Percentiles rank a stretch among this genome's conserved stretches.
These are phyloP conservation scores for Gadopsis bispinosus DNA, from an alignment of 2,797 vertebrate species.

Conservation along the genomic window DNA sequence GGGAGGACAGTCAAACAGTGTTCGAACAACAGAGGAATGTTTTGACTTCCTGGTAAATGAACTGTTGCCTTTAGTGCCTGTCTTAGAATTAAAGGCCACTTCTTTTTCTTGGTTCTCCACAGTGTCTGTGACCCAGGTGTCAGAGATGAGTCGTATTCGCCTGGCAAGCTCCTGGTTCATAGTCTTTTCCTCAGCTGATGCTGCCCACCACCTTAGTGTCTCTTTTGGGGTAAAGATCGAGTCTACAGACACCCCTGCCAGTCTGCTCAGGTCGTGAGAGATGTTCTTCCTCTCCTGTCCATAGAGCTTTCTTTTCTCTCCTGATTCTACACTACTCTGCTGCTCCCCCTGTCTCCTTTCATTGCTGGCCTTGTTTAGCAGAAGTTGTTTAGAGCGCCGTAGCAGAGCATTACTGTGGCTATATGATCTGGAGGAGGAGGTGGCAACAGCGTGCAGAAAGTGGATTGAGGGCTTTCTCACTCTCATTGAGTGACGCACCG, in stretches of 20 bases:
- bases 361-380: conserved; percentile 88
- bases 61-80: conserved; percentile 59
- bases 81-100: conserved; percentile 50
- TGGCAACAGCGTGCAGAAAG: conserved; percentile 91
- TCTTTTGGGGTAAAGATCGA: conserved; percentile 88
- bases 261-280: conserved; percentile 73
- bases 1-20: conserved; percentile 90
- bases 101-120: conserved; percentile 76
- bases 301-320: conserved; percentile 37
- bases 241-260: conserved; percentile 87
- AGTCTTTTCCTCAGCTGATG: conserved; percentile 87
- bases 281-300: conserved; percentile 42
- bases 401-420: conserved; percentile 89
- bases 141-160: conserved; percentile 90
- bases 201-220: conserved; percentile 92
- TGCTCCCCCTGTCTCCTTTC: conserved; percentile 80
- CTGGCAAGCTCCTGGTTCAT: conserved; percentile 90
- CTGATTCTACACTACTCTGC: conserved; percentile 45
- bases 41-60: conserved; percentile 71
- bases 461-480: conserved; percentile 90
- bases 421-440: conserved; percentile 87
- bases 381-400: conserved; percentile 89
- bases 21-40: conserved; percentile 88
- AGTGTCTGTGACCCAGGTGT: conserved; percentile 91
- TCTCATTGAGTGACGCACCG: conserved; percentile 89